Base-by-base conservation (phyloP, 2,113 vertebrate species). In the Hepsetus odoe region DNA sequence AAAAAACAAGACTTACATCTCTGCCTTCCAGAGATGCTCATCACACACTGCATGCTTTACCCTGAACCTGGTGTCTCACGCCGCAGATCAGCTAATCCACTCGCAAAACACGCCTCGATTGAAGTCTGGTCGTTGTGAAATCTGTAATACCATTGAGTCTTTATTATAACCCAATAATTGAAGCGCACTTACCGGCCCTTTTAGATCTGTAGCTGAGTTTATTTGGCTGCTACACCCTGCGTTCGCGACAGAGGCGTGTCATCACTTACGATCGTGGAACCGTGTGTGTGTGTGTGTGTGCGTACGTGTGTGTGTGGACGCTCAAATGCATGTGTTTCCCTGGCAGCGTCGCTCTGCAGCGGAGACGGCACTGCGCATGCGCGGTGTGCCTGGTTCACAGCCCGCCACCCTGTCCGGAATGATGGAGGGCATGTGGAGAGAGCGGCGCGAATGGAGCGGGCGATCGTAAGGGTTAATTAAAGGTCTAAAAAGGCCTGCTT, bases 271-370 rank as follows among this genome's bases (percentile, higher is more conserved):
- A 26, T 22, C 65, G 55, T n/a, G n/a, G n/a, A n/a, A n/a, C n/a
- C n/a, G 78, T 44, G 42, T 14, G 42, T 14, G 42, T 44, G 13
- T 14, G 42, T 44, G 42, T 44, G 13, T 44, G 42, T 14, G 13
- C 13, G 42, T 2, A 14, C 13, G 42, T 16, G 42, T 4, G 42
- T 16, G 42, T 16, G 49, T 71, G 66, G 49, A 46, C 40, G 80
- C 30, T 58, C 51, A 49, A 67, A 35, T 73, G 78, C 62, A 75
- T 58, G 71, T 58, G 81, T 83, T 79, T 79, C 76, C 76, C 65
- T 72, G 81, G 72, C 64, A 79, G 81, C 81, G 76, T 75, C 81
- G 72, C 55, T 28, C 84, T 81, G 84, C 84, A 83, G 84, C 73
- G 77, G 14, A n/a, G 81, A 58, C 30, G 22, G 62, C 69, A 85